These are phyloP conservation scores for Plutella xylostella DNA, from an alignment of 2,888 invertebrate species.

Conservation along the genomic window DNA sequence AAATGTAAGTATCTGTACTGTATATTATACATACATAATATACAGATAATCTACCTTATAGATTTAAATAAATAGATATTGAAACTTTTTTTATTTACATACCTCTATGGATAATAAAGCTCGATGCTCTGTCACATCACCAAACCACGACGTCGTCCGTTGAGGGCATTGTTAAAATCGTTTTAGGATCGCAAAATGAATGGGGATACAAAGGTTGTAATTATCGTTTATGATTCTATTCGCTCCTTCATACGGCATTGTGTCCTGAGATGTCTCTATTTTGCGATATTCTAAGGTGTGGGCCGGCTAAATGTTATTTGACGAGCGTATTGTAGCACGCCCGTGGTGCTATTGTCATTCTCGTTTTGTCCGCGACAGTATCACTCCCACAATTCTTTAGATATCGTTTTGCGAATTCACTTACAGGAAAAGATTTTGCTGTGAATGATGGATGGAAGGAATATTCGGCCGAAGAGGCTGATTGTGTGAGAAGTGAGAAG, in stretches of 20 bases:
- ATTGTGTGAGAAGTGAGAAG: slow-evolving; percentile 42
- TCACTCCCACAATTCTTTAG: slow-evolving; percentile 59
- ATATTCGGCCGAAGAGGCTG: slow-evolving; percentile 28
- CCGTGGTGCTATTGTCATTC: slow-evolving; percentile 51
- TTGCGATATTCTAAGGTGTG: slow-evolving; percentile 67
- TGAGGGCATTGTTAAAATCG: slow-evolving; percentile 40
- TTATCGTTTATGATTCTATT: slow-evolving; percentile 58
- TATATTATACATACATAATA: too few relatives aligned
- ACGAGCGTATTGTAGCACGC: slow-evolving; percentile 62
- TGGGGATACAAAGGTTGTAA: slow-evolving; percentile 54
- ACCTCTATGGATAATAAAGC: too few relatives aligned
- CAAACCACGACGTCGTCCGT: too few relatives aligned
- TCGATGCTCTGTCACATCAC: too few relatives aligned
- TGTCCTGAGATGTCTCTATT: slow-evolving; percentile 57
- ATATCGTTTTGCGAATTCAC: slow-evolving; percentile 45
- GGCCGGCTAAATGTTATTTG: slow-evolving; percentile 68
- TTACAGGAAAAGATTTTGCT: slow-evolving; percentile 39
- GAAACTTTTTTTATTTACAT: too few relatives aligned
- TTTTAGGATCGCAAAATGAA: slow-evolving; percentile 44
- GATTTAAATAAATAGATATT: too few relatives aligned
- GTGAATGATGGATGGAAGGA: slow-evolving; percentile 21
- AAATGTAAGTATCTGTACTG: too few relatives aligned
- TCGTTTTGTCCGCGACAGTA: slow-evolving; percentile 43
- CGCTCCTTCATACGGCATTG: slow-evolving; percentile 50
- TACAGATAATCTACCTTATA: too few relatives aligned